Evolutionary conservation across 2,797 vertebrate genomes (phyloP).

Genomic region (Falco peregrinus): DNA sequence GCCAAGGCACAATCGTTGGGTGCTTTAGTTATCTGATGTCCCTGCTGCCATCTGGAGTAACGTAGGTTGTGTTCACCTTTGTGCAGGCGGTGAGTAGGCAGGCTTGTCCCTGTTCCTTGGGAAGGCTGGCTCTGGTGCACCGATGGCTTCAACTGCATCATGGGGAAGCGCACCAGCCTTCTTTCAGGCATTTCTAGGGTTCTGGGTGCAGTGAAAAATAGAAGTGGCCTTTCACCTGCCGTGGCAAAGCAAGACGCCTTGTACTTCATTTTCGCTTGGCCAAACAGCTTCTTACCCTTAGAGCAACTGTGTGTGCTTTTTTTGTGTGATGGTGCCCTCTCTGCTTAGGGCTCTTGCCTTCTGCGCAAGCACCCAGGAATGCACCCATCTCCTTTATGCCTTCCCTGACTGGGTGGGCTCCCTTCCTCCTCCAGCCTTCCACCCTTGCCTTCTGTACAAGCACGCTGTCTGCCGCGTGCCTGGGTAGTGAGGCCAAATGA

Average conservation of each 20-base stretch:
- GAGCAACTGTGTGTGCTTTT: neutral
- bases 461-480: neutral
- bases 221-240: neutral
- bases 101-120: neutral
- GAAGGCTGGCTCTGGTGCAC: neutral
- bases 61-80: neutral
- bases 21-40: neutral
- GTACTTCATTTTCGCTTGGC: neutral
- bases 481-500: neutral
- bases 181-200: neutral
- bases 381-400: neutral
- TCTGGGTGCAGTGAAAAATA: neutral
- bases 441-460: neutral
- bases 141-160: neutral
- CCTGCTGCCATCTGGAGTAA: neutral
- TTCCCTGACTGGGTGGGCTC: neutral
- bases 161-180: neutral
- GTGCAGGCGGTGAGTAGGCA: rapidly evolving
- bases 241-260: neutral
- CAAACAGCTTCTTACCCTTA: neutral
- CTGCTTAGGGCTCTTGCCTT: neutral
- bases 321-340: neutral
- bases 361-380: neutral
- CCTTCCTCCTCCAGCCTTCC: neutral
- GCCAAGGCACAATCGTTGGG: neutral